These are phyloP conservation scores for Vanacampus margaritifer DNA, from an alignment of 2,113 vertebrate genomes.

Conservation along the genomic window DNA sequence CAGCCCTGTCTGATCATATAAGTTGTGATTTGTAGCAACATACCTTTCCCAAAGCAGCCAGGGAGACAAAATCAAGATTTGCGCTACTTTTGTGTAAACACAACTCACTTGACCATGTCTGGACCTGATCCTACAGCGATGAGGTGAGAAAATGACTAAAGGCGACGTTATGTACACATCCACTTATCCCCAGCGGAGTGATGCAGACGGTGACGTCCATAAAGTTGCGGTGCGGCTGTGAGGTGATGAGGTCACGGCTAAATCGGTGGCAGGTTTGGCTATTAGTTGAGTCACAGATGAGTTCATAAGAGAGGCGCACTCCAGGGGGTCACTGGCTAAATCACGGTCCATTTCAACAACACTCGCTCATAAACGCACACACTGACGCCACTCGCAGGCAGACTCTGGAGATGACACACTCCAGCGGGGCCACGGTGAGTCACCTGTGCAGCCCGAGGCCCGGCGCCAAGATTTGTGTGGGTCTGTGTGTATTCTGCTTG, in stretches of 20 bases:
- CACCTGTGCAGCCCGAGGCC: slow-evolving; percentile 55
- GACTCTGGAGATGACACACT: slow-evolving; percentile 62
- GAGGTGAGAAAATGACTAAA: slow-evolving; percentile 2
- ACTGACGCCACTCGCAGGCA: slow-evolving; percentile 54
- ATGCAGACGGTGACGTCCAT: slow-evolving; percentile 36
- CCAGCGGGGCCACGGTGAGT: slow-evolving; percentile 60
- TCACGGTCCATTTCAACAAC: slow-evolving; percentile 49
- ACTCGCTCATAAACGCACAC: slow-evolving; percentile 24
- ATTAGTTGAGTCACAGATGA: slow-evolving; percentile 79
- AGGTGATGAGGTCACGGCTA: slow-evolving; percentile 64
- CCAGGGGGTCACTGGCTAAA: slow-evolving; percentile 51
- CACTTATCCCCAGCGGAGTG: slow-evolving; percentile 32
- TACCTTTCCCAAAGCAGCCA: neutral
- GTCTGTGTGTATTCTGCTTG: slow-evolving; percentile 19
- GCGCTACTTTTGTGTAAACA: neutral
- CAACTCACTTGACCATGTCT: neutral
- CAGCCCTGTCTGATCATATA: neutral
- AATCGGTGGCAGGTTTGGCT: slow-evolving; percentile 61
- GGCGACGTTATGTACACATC: neutral
- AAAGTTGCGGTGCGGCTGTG: slow-evolving; percentile 42
- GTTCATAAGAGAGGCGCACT: slow-evolving; percentile 69
- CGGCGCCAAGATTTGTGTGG: slow-evolving; percentile 46
- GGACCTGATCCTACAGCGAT: neutral
- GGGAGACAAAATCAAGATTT: neutral
- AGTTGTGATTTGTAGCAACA: neutral